These are phyloP conservation scores for Myodes glareolus DNA, from an alignment of 2,113 vertebrate species.

Conservation along the genomic window DNA sequence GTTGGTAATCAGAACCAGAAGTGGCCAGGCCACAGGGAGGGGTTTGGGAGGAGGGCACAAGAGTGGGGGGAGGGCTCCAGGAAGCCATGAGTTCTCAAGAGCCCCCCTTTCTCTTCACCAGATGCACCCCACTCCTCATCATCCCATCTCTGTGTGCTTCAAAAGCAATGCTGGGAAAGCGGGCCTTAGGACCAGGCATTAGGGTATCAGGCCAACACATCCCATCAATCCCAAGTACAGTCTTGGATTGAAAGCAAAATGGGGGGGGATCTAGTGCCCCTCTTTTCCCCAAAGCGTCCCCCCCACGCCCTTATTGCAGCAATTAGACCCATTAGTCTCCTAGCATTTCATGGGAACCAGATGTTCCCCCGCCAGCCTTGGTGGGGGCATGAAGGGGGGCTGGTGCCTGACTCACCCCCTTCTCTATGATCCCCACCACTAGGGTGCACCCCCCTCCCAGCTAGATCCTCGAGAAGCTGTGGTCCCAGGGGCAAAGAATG, in stretches of 20 bases:
- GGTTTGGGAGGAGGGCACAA: constrained; percentile 75
- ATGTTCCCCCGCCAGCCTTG: constrained; percentile 79
- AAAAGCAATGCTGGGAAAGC: not conserved
- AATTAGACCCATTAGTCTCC: constrained; percentile 83
- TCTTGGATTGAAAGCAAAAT: constrained; percentile 61
- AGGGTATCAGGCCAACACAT: not conserved
- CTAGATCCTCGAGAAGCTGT: constrained; percentile 53
- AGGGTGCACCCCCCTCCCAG: constrained; percentile 13
- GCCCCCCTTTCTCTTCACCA: constrained; percentile 67
- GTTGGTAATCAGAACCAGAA: constrained; percentile 84
- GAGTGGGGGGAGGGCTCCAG: constrained; percentile 70
- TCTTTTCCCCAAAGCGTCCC: constrained; percentile 76
- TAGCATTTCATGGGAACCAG: constrained; percentile 84
- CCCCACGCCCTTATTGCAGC: constrained; percentile 81
- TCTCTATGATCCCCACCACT: constrained; percentile 69
- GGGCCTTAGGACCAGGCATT: not conserved
- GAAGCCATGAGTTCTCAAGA: constrained; percentile 64
- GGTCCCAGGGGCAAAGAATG: constrained; percentile 28
- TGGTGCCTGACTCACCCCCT: constrained; percentile 78
- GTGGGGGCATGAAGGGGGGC: constrained; percentile 60
- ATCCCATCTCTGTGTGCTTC: constrained; percentile 54
- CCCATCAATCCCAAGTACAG: constrained; percentile 43
- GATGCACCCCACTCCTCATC: constrained; percentile 77
- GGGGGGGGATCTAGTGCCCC: constrained; percentile 70
- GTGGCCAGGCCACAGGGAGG: constrained; percentile 80